These are phyloP conservation scores for Heliconius aoede DNA, from an alignment of 2,888 invertebrate species.

Conservation along the genomic window DNA sequence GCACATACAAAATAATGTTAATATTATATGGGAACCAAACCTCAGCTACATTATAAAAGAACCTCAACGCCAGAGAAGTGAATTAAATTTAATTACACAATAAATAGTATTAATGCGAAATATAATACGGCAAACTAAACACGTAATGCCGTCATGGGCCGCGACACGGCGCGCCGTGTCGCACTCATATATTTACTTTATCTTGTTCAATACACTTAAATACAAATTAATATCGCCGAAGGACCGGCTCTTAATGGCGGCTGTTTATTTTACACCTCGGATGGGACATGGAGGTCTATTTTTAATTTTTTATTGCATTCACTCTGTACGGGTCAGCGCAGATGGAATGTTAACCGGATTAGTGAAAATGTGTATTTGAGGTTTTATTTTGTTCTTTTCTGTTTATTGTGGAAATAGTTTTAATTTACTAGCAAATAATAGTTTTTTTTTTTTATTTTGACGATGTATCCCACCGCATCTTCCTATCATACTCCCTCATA, in stretches of 20 bases:
- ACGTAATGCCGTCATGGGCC: conserved; percentile 65
- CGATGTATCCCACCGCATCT: too few species aligned
- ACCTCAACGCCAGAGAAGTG: neutral
- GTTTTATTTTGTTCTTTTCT: too few species aligned
- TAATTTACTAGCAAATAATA: too few species aligned
- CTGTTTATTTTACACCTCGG: conserved; percentile 83
- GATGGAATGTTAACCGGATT: conserved; percentile 26
- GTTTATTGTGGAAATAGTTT: too few species aligned
- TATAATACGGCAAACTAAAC: conserved; percentile 45
- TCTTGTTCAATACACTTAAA: conserved; percentile 84
- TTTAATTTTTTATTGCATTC: conserved; percentile 66
- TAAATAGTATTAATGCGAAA: conserved; percentile 23
- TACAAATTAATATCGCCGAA: conserved; percentile 83
- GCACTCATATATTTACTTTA: conserved; percentile 81
- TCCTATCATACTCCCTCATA: too few species aligned
- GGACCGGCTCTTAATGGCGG: conserved; percentile 79
- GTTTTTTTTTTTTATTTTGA: too few species aligned
- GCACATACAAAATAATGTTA: neutral
- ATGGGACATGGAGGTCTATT: conserved; percentile 72
- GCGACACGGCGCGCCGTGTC: conserved; percentile 57
- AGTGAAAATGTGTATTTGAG: neutral
- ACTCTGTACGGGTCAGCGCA: conserved; percentile 37
- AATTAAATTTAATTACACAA: conserved; percentile 24
- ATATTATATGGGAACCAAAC: neutral
- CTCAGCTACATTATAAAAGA: neutral